phyloP scores from a whole-genome alignment of 2,888 invertebrate genomes.

The Gastracanthus pulcherrimus region DNA sequence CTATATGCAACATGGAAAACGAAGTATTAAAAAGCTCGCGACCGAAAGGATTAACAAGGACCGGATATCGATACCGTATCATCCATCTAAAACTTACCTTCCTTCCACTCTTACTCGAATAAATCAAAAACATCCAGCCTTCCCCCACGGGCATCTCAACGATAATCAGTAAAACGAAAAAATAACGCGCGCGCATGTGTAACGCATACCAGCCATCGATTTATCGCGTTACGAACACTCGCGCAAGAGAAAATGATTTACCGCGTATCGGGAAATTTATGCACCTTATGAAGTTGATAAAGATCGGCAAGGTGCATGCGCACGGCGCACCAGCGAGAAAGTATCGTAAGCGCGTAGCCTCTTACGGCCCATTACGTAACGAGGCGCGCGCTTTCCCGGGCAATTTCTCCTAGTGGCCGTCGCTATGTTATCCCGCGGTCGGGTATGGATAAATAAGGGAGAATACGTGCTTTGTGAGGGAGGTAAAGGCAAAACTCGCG shows the following conservation, averaged over 20 bases:
- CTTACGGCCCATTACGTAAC: conserved; percentile 1
- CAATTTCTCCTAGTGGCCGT: neutral
- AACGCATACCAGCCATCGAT: neutral
- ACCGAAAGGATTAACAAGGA: too few species aligned
- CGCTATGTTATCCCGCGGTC: neutral
- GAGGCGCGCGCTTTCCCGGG: neutral
- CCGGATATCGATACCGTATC: too few species aligned
- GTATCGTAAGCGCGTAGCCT: conserved; percentile 27
- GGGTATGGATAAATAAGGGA: neutral
- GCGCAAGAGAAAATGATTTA: neutral
- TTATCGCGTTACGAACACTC: neutral
- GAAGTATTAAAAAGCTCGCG: too few species aligned
- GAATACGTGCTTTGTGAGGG: neutral
- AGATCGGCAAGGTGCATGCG: conserved; percentile 29
- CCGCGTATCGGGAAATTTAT: conserved; percentile 22
- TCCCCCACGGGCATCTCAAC: too few species aligned
- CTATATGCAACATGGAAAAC: too few species aligned
- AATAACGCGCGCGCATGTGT: too few species aligned
- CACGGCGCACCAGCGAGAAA: conserved; percentile 9
- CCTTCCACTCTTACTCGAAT: too few species aligned
- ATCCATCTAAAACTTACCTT: too few species aligned
- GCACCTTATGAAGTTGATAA: conserved; percentile 44
- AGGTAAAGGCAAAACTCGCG: neutral
- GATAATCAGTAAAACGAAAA: too few species aligned
- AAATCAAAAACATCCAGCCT: too few species aligned